Evolutionary conservation across 2,113 vertebrate species (phyloP).

Genomic region (Odontophorus gujanensis): DNA sequence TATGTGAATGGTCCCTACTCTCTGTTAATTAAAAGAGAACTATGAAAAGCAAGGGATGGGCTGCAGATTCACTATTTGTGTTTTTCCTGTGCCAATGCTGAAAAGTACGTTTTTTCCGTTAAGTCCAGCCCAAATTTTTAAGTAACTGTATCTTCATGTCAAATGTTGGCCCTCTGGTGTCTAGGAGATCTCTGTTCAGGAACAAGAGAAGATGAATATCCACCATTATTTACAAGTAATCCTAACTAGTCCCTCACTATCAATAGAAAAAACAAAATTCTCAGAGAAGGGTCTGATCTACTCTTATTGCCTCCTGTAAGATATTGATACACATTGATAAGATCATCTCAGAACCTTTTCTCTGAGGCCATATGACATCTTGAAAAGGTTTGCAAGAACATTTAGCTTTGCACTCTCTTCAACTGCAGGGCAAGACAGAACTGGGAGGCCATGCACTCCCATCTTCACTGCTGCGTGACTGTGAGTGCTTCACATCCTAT

Average conservation of each 20-base stretch:
- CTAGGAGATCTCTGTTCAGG: background rate
- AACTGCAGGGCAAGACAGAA: background rate
- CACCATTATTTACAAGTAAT: background rate
- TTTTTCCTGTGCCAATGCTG: background rate
- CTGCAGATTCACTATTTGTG: background rate
- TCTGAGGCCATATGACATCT: background rate
- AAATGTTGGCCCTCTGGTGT: background rate
- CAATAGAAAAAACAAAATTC: background rate
- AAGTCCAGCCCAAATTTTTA: background rate
- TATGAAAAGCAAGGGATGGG: background rate
- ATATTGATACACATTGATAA: background rate
- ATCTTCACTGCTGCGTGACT: background rate
- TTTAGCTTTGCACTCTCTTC: background rate
- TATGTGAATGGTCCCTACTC: background rate
- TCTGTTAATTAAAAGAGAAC: background rate
- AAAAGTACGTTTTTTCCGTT: background rate
- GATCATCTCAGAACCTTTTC: background rate
- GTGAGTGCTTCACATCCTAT: background rate
- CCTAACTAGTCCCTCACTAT: background rate
- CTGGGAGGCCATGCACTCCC: background rate
- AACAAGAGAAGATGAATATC: background rate
- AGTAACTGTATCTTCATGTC: background rate
- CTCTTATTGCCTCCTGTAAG: background rate
- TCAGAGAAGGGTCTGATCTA: background rate
- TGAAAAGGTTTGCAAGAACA: background rate